A percentile compares a stretch with the other conserved stretches of the same genome.
phyloP scores from a whole-genome alignment of 2,888 invertebrate genomes.

The Acronicta psi region DNA sequence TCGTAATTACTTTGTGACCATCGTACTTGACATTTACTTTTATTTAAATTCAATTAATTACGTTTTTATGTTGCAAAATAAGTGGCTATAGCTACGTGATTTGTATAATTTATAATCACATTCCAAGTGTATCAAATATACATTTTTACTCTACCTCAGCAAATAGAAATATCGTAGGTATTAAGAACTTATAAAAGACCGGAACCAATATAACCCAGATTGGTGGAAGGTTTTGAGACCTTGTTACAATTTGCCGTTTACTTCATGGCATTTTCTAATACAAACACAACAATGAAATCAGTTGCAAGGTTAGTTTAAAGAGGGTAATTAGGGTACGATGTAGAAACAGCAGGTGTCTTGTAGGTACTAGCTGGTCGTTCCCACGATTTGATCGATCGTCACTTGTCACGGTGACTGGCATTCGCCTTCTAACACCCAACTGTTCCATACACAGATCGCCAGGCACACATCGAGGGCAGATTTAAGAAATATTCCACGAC shows the following conservation, averaged over 20 bases:
- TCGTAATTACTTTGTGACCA: slow-evolving; percentile 28
- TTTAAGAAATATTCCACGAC: slow-evolving; percentile 87
- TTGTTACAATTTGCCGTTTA: slow-evolving; percentile 48
- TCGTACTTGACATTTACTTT: slow-evolving; percentile 24
- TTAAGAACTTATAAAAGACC: slow-evolving; percentile 30
- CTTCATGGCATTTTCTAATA: slow-evolving; percentile 34
- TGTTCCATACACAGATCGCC: slow-evolving; percentile 78
- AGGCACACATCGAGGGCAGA: slow-evolving; percentile 85
- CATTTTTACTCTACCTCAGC: slow-evolving; percentile 3
- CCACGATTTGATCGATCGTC: slow-evolving; percentile 71
- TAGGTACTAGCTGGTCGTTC: slow-evolving; percentile 63
- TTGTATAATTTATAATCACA: slow-evolving; percentile 8
- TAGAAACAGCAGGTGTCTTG: slow-evolving; percentile 56
- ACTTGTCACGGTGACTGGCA: slow-evolving; percentile 59
- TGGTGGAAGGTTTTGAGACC: slow-evolving; percentile 42
- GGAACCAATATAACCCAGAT: slow-evolving; percentile 52
- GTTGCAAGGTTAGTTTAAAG: slow-evolving; percentile 42
- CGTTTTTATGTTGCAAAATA: slow-evolving; percentile 6
- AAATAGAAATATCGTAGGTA: slow-evolving; percentile 16
- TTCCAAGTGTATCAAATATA: background rate
- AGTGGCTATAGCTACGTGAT: slow-evolving; percentile 4
- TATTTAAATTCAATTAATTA: slow-evolving; percentile 28
- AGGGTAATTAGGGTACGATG: slow-evolving; percentile 33
- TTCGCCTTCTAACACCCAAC: slow-evolving; percentile 60
- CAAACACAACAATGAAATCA: slow-evolving; percentile 36